Conservation (phyloP, 2,113 vertebrate species). For the Bos javanicus region DNA sequence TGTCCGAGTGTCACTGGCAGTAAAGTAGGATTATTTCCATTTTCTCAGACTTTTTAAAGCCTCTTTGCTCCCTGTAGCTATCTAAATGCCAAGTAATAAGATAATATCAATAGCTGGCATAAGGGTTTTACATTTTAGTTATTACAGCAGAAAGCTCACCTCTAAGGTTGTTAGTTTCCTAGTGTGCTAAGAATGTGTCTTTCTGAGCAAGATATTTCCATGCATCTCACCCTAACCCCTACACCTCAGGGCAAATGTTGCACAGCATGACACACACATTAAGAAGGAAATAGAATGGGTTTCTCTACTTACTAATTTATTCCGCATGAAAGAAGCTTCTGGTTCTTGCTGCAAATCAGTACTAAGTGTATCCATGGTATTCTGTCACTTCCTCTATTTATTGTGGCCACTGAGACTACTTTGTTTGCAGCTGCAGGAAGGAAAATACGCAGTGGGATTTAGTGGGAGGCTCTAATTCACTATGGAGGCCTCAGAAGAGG, state of each 20-base stretch:
- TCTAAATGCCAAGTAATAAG: constrained; percentile 40
- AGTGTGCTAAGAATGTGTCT: neutral
- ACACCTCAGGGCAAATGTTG: neutral
- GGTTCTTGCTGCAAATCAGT: neutral
- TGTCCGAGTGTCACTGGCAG: neutral
- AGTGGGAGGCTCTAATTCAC: neutral
- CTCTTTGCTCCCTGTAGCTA: neutral
- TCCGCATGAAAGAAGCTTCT: neutral
- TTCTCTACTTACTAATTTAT: neutral
- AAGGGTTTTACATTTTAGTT: constrained; percentile 1
- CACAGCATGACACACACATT: neutral
- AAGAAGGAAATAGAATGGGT: neutral
- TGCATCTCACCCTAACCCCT: neutral
- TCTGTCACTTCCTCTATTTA: neutral
- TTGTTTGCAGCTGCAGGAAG: neutral
- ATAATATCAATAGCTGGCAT: neutral
- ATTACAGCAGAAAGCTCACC: neutral
- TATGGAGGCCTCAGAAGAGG: neutral
- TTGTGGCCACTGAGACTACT: neutral
- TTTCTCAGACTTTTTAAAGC: neutral
- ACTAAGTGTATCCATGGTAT: neutral
- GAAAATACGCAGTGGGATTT: neutral
- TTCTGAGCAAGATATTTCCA: neutral
- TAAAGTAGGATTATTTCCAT: constrained; percentile 19
- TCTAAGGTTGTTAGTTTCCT: neutral